Evolutionary conservation across 2,797 vertebrate species (phyloP), one percentile per base, ranked within the genome.

Genomic region (Neosalanx taihuensis): DNA sequence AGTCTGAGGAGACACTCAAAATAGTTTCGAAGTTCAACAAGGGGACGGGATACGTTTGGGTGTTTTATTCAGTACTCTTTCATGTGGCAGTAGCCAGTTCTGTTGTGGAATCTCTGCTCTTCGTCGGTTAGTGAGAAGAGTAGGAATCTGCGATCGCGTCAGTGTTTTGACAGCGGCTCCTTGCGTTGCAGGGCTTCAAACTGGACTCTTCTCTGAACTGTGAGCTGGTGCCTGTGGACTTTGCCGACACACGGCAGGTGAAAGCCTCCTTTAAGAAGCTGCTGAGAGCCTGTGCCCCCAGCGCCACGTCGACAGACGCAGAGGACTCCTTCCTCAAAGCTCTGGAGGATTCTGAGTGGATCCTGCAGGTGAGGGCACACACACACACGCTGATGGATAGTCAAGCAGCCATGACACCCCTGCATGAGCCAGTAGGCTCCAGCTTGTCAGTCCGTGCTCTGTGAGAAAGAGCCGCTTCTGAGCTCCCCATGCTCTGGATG

Each of bases 221-320:
- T 91, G 97, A 99, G 83, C 94, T 98, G 91, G 95, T 99, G 80
- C 96, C 97, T 13, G 95, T 99, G 85, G 98, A 99, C 81, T 97
- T 97, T 84, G 91, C 93, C 37, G 98, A 99, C 83, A 92, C 94
- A 0, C 94, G 96, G 78, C 97, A 98, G 92, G 94, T 96, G 72
- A 98, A 98, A 86, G 89, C 94, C 30, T 95, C 96, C 72, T 98
- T 99, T 84, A 99, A 99, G 88, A 99, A 99, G 88, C 88, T 99
- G 72, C 94, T 99, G 89, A 92, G 96, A 81, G 96, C 96, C 64
- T 98, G 96, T 74, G 92, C 96, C 76, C 97, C 98, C 76, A 99
- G 96, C 76, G 91, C 94, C 71, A 92, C 91, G 64, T 90, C 94
- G 4, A 89, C 93, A 0, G 95, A 97, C 80, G 89, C 93, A 0